These are phyloP conservation scores for Trichopoda pennipes DNA, from an alignment of 2,888 invertebrate species.

Conservation along the genomic window DNA sequence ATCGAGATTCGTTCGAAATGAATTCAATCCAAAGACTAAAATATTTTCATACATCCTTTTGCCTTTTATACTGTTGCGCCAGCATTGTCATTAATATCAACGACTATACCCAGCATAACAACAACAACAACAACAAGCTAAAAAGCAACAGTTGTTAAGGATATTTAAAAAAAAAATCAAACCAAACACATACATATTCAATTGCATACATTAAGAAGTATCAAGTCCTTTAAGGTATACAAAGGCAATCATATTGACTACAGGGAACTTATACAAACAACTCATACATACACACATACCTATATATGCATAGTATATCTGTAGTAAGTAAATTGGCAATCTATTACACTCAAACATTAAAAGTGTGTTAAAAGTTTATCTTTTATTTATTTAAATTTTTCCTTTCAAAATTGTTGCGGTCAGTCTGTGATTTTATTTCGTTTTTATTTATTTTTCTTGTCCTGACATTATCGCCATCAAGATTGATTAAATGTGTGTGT, in stretches of 20 bases:
- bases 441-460: too few relatives aligned
- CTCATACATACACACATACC: background rate
- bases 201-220: conserved; percentile 41
- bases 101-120: conserved; percentile 8
- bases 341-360: conserved; percentile 4
- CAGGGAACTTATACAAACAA: background rate
- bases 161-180: conserved; percentile 51
- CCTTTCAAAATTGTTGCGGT: conserved; percentile 17
- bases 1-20: conserved; percentile 46
- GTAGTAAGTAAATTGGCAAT: conserved; percentile 33
- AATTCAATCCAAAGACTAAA: conserved; percentile 72
- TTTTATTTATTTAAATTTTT: conserved; percentile 26
- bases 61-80: conserved; percentile 75
- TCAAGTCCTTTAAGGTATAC: conserved; percentile 9
- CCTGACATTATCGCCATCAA: conserved; percentile 39
- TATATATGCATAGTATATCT: background rate
- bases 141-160: conserved; percentile 59
- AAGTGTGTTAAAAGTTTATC: conserved; percentile 38
- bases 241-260: background rate
- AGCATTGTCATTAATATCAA: conserved; percentile 25
- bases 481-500: background rate
- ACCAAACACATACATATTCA: conserved; percentile 47
- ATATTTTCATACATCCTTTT: conserved; percentile 71
- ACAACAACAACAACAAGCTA: conserved; percentile 20
- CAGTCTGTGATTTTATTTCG: conserved; percentile 6